These are phyloP conservation scores for Hydrozoanthus tunicans DNA, from an alignment of 64 coral and sea anemone genomes.

Conservation along the genomic window DNA sequence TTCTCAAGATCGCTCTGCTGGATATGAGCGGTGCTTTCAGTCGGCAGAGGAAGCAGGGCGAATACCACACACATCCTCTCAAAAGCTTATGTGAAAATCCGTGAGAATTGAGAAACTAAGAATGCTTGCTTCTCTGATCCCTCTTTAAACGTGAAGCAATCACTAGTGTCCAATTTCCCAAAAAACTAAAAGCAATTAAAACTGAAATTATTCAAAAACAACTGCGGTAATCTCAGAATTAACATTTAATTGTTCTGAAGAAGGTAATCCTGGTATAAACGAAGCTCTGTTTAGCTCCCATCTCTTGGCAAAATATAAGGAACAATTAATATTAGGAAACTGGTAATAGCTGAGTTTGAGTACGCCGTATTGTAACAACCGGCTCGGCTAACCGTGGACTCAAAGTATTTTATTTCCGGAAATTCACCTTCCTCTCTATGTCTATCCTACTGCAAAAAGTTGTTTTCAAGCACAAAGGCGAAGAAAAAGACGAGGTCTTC, in stretches of 20 bases:
- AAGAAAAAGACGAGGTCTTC: not conserved
- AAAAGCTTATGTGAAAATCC: constrained; percentile 42
- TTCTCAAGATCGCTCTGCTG: constrained; percentile 1
- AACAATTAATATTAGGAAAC: constrained; percentile 1
- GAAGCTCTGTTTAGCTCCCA: not conserved
- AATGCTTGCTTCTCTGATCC: not conserved
- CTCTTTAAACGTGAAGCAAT: constrained; percentile 9
- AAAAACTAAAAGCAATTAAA: constrained; percentile 25
- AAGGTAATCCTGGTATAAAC: not conserved
- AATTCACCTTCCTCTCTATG: not conserved
- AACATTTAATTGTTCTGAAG: constrained; percentile 17
- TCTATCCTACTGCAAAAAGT: not conserved
- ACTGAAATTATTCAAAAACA: constrained; percentile 16
- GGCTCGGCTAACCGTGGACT: not conserved
- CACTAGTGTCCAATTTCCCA: not conserved
- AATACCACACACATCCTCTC: constrained; percentile 19
- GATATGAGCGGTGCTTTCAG: constrained; percentile 32
- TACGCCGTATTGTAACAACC: not conserved
- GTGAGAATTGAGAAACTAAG: constrained; percentile 23
- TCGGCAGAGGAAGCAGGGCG: constrained; percentile 30
- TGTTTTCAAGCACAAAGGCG: not conserved
- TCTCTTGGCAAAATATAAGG: not conserved
- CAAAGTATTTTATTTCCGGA: constrained; percentile 21
- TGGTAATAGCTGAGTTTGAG: not conserved
- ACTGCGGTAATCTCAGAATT: constrained; percentile 33